These are phyloP conservation scores for Danaus plexippus DNA, from an alignment of 1,140 invertebrate species.

Conservation along the genomic window DNA sequence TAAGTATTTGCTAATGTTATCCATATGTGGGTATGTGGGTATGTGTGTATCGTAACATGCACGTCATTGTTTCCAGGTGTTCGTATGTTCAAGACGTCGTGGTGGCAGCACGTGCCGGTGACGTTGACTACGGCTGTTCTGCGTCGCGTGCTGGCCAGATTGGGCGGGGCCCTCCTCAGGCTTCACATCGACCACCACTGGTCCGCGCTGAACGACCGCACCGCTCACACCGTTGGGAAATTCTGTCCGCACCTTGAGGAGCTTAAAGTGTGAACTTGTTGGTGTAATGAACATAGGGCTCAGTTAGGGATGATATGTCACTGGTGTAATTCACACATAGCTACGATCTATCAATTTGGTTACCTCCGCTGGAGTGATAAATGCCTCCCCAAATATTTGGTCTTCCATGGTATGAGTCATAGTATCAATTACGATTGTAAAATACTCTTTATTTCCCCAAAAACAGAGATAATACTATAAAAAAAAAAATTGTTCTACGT, in stretches of 20 bases:
- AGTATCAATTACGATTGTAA: no score
- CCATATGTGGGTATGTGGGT: neutral
- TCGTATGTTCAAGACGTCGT: slow-evolving; percentile 58
- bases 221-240: slow-evolving; percentile 61
- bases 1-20: no score
- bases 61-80: slow-evolving; percentile 30
- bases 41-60: neutral
- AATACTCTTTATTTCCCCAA: no score
- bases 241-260: slow-evolving; percentile 65
- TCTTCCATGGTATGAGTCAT: no score
- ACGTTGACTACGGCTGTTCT: slow-evolving; percentile 61
- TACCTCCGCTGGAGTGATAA: no score
- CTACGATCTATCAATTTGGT: no score
- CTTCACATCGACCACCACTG: slow-evolving; percentile 62
- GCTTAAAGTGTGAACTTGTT: slow-evolving; percentile 34
- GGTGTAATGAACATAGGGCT: no score
- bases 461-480: no score
- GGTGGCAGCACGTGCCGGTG: slow-evolving; percentile 44
- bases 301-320: no score
- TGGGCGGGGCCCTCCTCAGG: slow-evolving; percentile 39
- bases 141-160: slow-evolving; percentile 45
- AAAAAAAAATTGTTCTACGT: no score
- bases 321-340: no score
- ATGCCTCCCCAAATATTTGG: no score
- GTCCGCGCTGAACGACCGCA: slow-evolving; percentile 64